A percentile compares a stretch with the other conserved stretches of the same genome.
These are phyloP conservation scores for Epinephelus cyanopodus DNA, from an alignment of 2,113 vertebrate genomes.

Conservation along the genomic window DNA sequence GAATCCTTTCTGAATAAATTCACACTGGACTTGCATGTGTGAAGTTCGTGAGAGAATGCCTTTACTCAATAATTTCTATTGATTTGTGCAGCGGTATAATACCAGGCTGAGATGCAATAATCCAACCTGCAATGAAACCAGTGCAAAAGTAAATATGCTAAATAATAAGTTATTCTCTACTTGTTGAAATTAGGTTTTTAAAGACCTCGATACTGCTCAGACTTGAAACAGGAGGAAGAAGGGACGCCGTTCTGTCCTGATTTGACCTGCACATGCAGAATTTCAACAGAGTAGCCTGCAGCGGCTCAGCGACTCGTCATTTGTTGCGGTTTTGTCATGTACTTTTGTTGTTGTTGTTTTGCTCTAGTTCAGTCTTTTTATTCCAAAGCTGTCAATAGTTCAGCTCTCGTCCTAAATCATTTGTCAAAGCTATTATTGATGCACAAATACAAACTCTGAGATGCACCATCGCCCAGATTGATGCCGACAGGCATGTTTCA, in stretches of 20 bases:
- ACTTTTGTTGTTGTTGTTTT: neutral
- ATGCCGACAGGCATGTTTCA: constrained; percentile 1
- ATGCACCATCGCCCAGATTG: neutral
- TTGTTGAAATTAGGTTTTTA: neutral
- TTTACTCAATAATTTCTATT: constrained; percentile 16
- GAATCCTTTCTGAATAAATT: constrained; percentile 41
- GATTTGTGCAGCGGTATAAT: constrained; percentile 7
- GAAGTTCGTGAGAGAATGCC: constrained; percentile 6
- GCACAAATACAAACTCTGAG: constrained; percentile 15
- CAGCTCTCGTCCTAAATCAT: constrained; percentile 25
- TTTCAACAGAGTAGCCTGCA: constrained; percentile 27
- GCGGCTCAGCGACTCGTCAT: constrained; percentile 30
- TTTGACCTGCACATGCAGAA: constrained; percentile 10
- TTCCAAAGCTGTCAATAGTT: constrained; percentile 36
- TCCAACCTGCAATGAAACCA: neutral
- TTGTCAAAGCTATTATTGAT: constrained; percentile 41
- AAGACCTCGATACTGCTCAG: neutral
- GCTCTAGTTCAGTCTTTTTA: constrained; percentile 12
- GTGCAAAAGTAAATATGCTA: neutral
- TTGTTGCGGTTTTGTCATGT: constrained; percentile 17
- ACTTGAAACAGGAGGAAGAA: neutral
- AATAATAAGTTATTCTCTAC: neutral
- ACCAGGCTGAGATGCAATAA: neutral
- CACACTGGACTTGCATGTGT: neutral
- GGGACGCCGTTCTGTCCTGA: neutral